A percentile compares a stretch with the other conserved stretches of the same genome.
Evolutionary conservation across 2,113 vertebrate species (phyloP).

Genomic region (Hippoglossus stenolepis): DNA sequence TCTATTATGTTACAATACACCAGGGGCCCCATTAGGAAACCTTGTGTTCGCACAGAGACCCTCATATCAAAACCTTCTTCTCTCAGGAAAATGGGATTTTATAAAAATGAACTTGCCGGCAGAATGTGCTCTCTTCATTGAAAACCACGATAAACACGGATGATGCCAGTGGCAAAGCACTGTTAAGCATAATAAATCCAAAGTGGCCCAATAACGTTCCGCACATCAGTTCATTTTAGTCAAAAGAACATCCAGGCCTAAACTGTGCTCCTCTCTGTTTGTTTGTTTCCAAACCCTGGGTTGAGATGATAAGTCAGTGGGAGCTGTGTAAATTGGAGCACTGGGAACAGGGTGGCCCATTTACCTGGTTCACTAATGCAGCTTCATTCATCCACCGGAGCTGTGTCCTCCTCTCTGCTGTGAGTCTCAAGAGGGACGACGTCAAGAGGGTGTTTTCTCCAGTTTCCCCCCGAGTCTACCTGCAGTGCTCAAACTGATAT

Average conservation of each 20-base stretch:
- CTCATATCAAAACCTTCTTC: background rate
- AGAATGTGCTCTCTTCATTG: constrained; percentile 1
- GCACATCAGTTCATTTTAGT: constrained; percentile 8
- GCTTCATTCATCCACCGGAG: constrained; percentile 23
- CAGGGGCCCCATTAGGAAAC: constrained; percentile 36
- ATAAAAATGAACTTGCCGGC: constrained; percentile 19
- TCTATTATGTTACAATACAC: constrained; percentile 11
- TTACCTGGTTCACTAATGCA: constrained; percentile 44
- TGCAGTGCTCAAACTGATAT: too few relatives aligned
- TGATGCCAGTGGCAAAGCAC: too few relatives aligned
- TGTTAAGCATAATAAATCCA: constrained; percentile 20
- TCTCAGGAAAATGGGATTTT: constrained; percentile 10
- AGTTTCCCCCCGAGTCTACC: too few relatives aligned
- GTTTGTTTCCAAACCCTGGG: constrained; percentile 21
- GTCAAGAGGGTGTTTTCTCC: too few relatives aligned
- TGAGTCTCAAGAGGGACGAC: background rate
- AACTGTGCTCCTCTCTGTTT: constrained; percentile 11
- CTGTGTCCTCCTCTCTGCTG: constrained; percentile 4
- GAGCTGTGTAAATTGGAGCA: constrained; percentile 23
- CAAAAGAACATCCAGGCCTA: background rate
- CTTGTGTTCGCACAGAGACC: constrained; percentile 23
- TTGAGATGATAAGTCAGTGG: background rate
- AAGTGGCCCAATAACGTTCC: background rate
- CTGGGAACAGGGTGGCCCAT: constrained; percentile 36
- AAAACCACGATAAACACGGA: constrained; percentile 9